phyloP scores from a whole-genome alignment of 2,888 invertebrate species.

The Tetragonisca angustula region DNA sequence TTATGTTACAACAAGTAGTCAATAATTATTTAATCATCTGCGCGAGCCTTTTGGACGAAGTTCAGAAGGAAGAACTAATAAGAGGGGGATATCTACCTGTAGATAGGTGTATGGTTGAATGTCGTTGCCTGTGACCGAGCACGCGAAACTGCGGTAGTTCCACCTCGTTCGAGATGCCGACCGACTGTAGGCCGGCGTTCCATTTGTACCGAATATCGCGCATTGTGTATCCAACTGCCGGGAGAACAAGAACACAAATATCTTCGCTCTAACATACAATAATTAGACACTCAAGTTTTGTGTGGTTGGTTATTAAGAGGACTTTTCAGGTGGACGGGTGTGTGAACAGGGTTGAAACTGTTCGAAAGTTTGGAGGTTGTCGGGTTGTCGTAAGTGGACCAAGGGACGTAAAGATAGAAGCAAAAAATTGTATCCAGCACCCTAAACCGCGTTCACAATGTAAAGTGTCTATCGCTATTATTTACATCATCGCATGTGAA shows the following conservation, averaged over 20 bases:
- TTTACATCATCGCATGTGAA: not conserved
- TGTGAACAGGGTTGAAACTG: not conserved
- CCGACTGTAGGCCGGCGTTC: constrained; percentile 96
- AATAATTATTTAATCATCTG: constrained; percentile 46
- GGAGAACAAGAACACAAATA: constrained; percentile 84
- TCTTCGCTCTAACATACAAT: constrained; percentile 83
- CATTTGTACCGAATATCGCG: constrained; percentile 98
- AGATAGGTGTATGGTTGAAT: constrained; percentile 96
- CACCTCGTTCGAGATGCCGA: constrained; percentile 97
- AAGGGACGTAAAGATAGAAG: constrained; percentile 50
- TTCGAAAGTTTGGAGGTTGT: not conserved
- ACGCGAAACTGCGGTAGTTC: constrained; percentile 98
- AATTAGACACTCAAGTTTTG: constrained; percentile 72
- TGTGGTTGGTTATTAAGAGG: constrained; percentile 40
- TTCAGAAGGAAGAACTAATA: constrained; percentile 77
- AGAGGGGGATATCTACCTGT: constrained; percentile 90
- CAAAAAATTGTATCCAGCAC: constrained; percentile 58
- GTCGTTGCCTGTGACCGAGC: constrained; percentile 97
- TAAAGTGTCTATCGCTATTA: not conserved
- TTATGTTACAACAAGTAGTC: constrained; percentile 36
- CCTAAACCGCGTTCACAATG: constrained; percentile 45
- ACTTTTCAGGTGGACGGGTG: constrained; percentile 8
- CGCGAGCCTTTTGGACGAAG: constrained; percentile 63
- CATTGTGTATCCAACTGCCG: constrained; percentile 97
- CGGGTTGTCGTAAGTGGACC: not conserved